Conservation (phyloP, 1,140 invertebrate species). For the Apocrypta bakeri region DNA sequence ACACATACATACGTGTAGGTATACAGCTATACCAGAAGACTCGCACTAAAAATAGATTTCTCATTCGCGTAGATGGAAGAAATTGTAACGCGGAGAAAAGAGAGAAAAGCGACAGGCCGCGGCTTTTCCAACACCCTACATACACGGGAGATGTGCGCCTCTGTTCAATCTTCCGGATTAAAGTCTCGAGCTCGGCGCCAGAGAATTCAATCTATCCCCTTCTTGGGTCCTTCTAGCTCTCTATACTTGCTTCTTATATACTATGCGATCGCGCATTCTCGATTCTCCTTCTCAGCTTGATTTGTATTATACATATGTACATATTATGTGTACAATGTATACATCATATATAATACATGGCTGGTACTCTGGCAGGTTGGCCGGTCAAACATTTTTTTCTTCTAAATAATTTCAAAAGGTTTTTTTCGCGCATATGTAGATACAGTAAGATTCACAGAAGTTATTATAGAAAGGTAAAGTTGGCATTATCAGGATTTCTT, state of each 20-base stretch:
- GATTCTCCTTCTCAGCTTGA: too few relatives aligned
- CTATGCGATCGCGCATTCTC: background rate
- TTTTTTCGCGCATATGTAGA: too few relatives aligned
- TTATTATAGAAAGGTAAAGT: too few relatives aligned
- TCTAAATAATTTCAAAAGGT: too few relatives aligned
- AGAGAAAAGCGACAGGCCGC: background rate
- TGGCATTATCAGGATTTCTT: too few relatives aligned
- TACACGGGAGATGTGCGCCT: background rate
- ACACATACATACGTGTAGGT: background rate
- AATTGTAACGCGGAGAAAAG: slow-evolving; percentile 5
- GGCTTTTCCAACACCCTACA: slow-evolving; percentile 5
- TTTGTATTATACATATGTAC: too few relatives aligned
- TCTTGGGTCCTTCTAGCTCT: background rate
- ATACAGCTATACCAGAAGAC: background rate
- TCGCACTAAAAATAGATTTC: slow-evolving; percentile 31
- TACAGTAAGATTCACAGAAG: too few relatives aligned
- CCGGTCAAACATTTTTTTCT: too few relatives aligned
- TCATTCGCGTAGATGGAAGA: slow-evolving; percentile 32
- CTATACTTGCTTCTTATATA: background rate
- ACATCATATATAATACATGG: too few relatives aligned
- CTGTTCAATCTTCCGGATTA: slow-evolving; percentile 28
- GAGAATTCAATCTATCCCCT: slow-evolving; percentile 18
- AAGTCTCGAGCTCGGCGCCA: background rate
- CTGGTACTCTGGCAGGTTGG: too few relatives aligned
- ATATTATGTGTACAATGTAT: too few relatives aligned